These are phyloP conservation scores for Rostratula benghalensis DNA, from an alignment of 2,113 vertebrate species.

Conservation along the genomic window DNA sequence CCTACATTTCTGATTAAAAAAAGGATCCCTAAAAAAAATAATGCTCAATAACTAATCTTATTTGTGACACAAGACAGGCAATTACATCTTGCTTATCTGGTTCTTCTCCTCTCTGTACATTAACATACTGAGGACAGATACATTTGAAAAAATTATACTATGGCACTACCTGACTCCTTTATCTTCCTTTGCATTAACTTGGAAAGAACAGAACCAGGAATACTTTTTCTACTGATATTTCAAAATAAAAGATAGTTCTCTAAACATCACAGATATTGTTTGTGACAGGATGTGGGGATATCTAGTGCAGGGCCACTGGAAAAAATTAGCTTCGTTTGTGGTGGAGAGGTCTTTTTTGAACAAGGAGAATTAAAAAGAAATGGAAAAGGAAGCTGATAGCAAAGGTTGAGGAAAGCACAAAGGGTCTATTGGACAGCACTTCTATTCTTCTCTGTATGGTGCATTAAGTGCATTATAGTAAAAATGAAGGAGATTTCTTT, in stretches of 20 bases:
- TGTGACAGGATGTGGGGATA: background rate
- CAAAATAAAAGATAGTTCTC: slow-evolving; percentile 8
- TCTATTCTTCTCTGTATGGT: slow-evolving; percentile 39
- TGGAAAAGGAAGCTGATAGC: slow-evolving; percentile 7
- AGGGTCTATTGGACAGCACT: slow-evolving; percentile 14
- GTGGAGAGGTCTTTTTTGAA: background rate
- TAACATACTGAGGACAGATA: background rate
- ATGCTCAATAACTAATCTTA: background rate
- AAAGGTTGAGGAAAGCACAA: slow-evolving; percentile 50
- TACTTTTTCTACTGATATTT: background rate
- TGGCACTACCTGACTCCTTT: background rate
- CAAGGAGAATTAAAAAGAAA: slow-evolving; percentile 21
- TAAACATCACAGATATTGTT: background rate
- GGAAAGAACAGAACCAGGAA: background rate
- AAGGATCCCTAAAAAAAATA: background rate
- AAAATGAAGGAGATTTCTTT: slow-evolving; percentile 40
- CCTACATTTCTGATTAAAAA: background rate
- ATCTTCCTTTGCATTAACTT: background rate
- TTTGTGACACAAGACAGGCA: background rate
- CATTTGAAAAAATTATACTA: background rate
- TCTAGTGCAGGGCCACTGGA: background rate
- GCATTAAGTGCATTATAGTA: slow-evolving; percentile 37
- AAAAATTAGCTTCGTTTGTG: background rate
- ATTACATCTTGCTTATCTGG: background rate
- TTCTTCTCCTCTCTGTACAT: background rate